Base-by-base conservation (phyloP, 2,888 invertebrate species). In the Drosophila kambysellisi region DNA sequence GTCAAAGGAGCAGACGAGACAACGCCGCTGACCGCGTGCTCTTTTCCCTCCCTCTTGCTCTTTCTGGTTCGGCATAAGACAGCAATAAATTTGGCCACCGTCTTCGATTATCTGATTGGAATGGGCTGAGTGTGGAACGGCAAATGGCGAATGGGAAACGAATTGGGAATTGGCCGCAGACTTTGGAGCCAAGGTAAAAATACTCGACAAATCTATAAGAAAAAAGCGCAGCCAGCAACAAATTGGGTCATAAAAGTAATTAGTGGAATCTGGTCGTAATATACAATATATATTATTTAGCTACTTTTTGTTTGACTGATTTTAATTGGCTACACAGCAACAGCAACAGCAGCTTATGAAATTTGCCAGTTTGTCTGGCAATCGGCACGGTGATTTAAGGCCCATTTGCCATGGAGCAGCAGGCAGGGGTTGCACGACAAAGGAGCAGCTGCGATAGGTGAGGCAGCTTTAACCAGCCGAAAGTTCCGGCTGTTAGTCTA, bases 211-310 rank as follows among this genome's bases (percentile, higher is more conserved):
- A 88, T 76, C 74, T 78, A 87, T 78, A 76, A 70, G 65, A 68
- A 74, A 83, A 68, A 70, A 46, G 62, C 63, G 66, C 71, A 76
- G 70, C 50, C 43, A 69, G 46, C 74, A 80, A 63, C 85, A 88
- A 90, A 84, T 88, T 90, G 80, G 89, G 88, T 86, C 91, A 91
- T 91, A 90, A 91, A 91, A 90, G 78, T 88, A 91, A 91, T 89
- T 89, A 90, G 79, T 66, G 62, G 81, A 82, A 76, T 79, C 79
- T 89, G 80, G 53, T 60, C 71, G 67, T 51, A 72, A 48, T 51
- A 33, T 68, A 53, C 53, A 43, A 62, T 60, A 61, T 68, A 73
- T 53, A 60, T 61, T 48, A 56, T 57, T 41, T 61, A 53, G 48
- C 15, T 33, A 32, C 25, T 61, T 61, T 25, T 17, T 56, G 50